These are phyloP conservation scores for Margarornis squamiger DNA, from an alignment of 2,797 vertebrate species.

Conservation along the genomic window DNA sequence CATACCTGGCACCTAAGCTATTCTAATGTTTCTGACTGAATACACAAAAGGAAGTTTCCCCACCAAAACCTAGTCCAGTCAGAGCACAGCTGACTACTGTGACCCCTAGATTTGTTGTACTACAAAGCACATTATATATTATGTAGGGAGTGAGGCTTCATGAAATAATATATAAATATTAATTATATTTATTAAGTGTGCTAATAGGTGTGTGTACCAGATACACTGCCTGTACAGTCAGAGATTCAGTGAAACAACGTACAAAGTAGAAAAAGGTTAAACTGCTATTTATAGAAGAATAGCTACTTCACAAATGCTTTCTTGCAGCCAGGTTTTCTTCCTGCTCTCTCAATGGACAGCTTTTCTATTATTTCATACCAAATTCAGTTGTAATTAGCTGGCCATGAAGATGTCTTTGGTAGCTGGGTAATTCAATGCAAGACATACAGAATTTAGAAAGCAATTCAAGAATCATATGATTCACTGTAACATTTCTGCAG, in stretches of 20 bases:
- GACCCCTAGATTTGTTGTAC: background rate
- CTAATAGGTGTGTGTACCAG: background rate
- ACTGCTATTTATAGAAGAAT: background rate
- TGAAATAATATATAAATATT: background rate
- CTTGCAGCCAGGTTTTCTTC: background rate
- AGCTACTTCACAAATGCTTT: background rate
- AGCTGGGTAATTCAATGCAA: background rate
- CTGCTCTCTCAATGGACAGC: background rate
- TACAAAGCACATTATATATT: background rate
- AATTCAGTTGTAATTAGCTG: background rate
- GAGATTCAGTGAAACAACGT: background rate
- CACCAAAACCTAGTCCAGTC: conserved; percentile 2
- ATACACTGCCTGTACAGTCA: background rate
- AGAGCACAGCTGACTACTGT: background rate
- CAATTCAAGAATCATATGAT: conserved; percentile 32
- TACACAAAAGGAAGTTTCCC: background rate
- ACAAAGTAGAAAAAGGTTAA: background rate
- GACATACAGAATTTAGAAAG: conserved; percentile 18
- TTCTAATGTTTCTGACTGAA: background rate
- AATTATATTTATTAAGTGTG: background rate
- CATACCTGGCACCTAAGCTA: conserved; percentile 3
- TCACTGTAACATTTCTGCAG: conserved; percentile 26
- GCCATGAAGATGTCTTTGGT: background rate
- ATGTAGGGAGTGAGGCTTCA: background rate
- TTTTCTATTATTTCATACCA: background rate